Conservation (phyloP, 2,888 invertebrate species). For the Vanessa cardui region DNA sequence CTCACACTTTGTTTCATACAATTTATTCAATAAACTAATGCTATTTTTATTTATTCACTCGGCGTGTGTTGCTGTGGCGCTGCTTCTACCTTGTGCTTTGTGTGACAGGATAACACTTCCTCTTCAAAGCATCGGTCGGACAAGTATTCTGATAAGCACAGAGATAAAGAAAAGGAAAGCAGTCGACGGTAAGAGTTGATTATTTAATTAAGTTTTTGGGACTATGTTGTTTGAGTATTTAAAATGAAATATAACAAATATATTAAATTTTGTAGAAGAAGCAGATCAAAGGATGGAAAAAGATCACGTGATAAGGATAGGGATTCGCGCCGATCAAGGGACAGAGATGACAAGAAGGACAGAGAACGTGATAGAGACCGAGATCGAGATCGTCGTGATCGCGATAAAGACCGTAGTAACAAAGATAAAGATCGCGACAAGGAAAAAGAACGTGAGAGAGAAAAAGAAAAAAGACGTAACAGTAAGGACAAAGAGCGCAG, state of each 20-base stretch:
- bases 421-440: conserved; percentile 58
- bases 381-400: conserved; percentile 56
- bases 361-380: conserved; percentile 60
- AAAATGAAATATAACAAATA: not conserved
- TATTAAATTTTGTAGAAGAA: conserved; percentile 55
- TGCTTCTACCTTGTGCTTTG: conserved; percentile 84
- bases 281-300: conserved; percentile 74
- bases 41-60: conserved; percentile 81
- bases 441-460: conserved; percentile 36
- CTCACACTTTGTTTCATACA: conserved; percentile 61
- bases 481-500: conserved; percentile 50
- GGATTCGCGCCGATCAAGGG: conserved; percentile 81
- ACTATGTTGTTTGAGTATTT: not conserved
- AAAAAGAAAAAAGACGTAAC: conserved; percentile 54
- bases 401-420: conserved; percentile 44
- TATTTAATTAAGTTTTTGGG: not conserved
- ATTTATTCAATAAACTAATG: conserved; percentile 76
- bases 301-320: conserved; percentile 85
- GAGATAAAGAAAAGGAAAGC: conserved; percentile 71
- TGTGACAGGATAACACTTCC: conserved; percentile 83
- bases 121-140: conserved; percentile 81
- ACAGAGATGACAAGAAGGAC: conserved; percentile 75
- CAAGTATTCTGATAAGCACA: conserved; percentile 82
- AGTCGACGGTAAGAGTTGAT: conserved; percentile 61
- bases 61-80: conserved; percentile 84